Percentiles rank a stretch among this genome's conserved stretches.
These are phyloP conservation scores for Garra rufa DNA, from an alignment of 2,113 vertebrate species.

Conservation along the genomic window DNA sequence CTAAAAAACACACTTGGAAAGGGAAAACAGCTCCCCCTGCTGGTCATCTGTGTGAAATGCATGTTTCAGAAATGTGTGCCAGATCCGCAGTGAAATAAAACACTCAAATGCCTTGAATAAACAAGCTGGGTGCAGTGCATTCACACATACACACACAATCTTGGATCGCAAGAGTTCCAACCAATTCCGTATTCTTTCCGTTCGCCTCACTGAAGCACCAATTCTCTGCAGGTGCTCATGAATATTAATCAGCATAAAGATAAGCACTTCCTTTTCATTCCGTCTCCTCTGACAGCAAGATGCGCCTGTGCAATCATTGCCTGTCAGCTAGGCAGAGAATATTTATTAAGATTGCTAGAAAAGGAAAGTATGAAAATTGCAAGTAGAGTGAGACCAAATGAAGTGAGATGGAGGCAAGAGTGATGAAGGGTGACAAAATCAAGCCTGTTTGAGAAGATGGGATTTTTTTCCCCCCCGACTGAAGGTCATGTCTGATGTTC, in stretches of 20 bases:
- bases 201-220: conserved; percentile 9
- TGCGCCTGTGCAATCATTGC: conserved; percentile 44
- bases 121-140: conserved; percentile 26
- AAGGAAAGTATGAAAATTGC: conserved; percentile 30
- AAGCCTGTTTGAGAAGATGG: conserved; percentile 29
- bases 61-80: neutral
- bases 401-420: conserved; percentile 12
- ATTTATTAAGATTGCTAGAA: conserved; percentile 37
- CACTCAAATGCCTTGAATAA: conserved; percentile 34
- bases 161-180: neutral
- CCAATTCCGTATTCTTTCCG: neutral
- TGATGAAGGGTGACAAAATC: neutral
- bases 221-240: conserved; percentile 52
- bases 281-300: conserved; percentile 39
- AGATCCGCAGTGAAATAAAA: conserved; percentile 39
- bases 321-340: conserved; percentile 36
- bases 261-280: conserved; percentile 55
- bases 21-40: conserved; percentile 41
- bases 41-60: conserved; percentile 14
- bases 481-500: conserved; percentile 21
- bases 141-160: conserved; percentile 14
- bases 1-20: conserved; percentile 8
- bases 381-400: conserved; percentile 15
- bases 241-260: conserved; percentile 54
- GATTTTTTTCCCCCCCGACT: neutral